Conservation (phyloP, 1,140 invertebrate species). For the Rhagoletis zephyria region DNA sequence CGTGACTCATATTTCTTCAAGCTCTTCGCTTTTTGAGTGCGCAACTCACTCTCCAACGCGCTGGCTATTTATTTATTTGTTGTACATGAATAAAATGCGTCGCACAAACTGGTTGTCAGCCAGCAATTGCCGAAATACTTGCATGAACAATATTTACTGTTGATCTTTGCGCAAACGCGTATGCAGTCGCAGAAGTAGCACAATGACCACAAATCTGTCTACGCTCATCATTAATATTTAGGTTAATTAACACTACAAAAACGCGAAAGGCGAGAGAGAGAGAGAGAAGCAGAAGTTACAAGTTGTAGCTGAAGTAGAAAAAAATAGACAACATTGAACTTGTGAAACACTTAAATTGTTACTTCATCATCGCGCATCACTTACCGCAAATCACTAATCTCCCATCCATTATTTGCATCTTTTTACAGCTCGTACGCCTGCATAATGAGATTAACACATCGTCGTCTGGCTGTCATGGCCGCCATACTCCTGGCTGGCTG, state of each 20-base stretch:
- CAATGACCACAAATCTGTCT: conserved; percentile 56
- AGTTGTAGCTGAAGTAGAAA: too few species aligned
- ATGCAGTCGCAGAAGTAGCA: conserved; percentile 51
- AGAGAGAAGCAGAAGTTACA: too few species aligned
- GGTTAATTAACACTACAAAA: conserved; percentile 24
- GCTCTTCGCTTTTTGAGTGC: not conserved
- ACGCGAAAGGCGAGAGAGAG: not conserved
- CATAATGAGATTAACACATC: conserved; percentile 64
- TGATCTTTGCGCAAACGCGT: conserved; percentile 15
- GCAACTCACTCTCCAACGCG: not conserved
- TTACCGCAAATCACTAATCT: conserved; percentile 34
- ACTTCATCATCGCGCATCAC: conserved; percentile 5
- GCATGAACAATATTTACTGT: conserved; percentile 32
- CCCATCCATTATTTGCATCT: conserved; percentile 52
- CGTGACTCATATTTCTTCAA: conserved; percentile 9
- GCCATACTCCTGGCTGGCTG: conserved; percentile 57
- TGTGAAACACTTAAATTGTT: conserved; percentile 41
- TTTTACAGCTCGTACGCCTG: conserved; percentile 54
- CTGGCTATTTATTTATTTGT: not conserved
- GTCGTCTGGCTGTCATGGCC: conserved; percentile 61
- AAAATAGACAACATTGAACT: conserved; percentile 18
- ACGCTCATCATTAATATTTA: conserved; percentile 38
- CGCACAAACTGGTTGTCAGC: conserved; percentile 39
- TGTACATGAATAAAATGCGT: conserved; percentile 13
- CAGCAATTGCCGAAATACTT: conserved; percentile 14